A percentile compares a stretch with the other conserved stretches of the same genome.
phyloP scores from a whole-genome alignment of 1,140 invertebrate species.

The Linepithema humile region DNA sequence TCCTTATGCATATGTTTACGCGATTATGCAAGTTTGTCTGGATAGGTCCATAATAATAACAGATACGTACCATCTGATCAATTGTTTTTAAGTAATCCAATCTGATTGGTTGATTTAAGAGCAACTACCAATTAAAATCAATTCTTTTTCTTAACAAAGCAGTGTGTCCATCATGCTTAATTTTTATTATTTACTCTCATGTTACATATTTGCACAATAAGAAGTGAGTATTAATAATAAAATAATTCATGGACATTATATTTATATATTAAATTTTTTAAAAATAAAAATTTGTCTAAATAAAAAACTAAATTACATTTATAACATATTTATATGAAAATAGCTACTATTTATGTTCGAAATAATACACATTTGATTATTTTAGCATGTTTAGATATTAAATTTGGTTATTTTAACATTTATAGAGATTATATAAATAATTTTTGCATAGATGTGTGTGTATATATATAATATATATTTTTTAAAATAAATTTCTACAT shows the following conservation, averaged over 20 bases:
- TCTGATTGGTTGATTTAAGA: not conserved
- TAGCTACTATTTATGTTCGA: not conserved
- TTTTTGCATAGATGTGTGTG: not conserved
- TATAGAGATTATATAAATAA: no score
- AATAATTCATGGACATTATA: no score
- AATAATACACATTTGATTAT: conserved; percentile 12
- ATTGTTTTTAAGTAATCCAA: not conserved
- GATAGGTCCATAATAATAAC: no score
- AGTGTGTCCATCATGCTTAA: no score
- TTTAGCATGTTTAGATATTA: not conserved
- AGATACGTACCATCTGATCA: not conserved
- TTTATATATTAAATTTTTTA: no score
- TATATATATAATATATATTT: not conserved
- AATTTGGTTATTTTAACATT: not conserved
- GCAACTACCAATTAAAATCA: not conserved
- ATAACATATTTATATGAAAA: conserved; percentile 10
- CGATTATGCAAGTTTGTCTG: no score
- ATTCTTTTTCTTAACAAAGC: not conserved
- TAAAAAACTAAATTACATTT: conserved; percentile 13
- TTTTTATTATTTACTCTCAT: no score
- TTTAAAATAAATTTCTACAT: conserved; percentile 5
- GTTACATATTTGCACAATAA: no score
- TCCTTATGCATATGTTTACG: no score
- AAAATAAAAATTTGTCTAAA: not conserved
- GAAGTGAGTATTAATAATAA: not conserved